Evolutionary conservation across 2,797 vertebrate genomes (phyloP).

Genomic region (Podarcis siculus): DNA sequence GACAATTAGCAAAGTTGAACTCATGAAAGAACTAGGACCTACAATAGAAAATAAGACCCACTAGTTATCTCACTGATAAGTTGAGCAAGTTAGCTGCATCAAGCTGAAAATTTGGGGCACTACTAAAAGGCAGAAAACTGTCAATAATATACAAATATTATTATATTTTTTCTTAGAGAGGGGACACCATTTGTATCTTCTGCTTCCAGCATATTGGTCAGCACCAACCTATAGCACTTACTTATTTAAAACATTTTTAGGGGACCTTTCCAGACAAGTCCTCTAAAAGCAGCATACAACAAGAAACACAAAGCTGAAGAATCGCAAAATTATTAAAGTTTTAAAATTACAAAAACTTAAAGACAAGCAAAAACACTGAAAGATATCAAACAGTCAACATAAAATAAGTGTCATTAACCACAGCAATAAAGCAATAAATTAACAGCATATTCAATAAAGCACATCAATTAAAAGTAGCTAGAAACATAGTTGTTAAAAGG

Average conservation of each 20-base stretch:
- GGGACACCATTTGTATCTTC: background rate
- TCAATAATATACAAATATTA: background rate
- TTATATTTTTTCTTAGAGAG: background rate
- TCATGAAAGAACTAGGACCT: conserved; percentile 63
- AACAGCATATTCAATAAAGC: background rate
- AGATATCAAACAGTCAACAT: background rate
- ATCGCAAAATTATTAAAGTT: background rate
- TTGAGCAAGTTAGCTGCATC: background rate
- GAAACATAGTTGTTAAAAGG: no score
- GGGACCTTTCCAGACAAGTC: background rate
- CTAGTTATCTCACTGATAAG: background rate
- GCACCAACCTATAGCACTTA: background rate
- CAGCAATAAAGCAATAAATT: background rate
- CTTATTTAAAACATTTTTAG: background rate
- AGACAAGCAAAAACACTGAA: background rate
- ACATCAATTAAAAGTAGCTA: no score
- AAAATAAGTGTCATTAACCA: background rate
- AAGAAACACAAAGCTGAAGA: background rate
- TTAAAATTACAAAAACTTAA: background rate
- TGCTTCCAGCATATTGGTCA: no score
- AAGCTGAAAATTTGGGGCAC: background rate
- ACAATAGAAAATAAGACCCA: conserved; percentile 2
- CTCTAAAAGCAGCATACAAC: background rate
- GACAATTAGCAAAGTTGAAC: conserved; percentile 64
- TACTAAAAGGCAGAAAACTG: background rate